Percentiles rank a stretch among this genome's conserved stretches.
phyloP scores from a whole-genome alignment of 2,888 invertebrate species.

The Volucella zonaria region DNA sequence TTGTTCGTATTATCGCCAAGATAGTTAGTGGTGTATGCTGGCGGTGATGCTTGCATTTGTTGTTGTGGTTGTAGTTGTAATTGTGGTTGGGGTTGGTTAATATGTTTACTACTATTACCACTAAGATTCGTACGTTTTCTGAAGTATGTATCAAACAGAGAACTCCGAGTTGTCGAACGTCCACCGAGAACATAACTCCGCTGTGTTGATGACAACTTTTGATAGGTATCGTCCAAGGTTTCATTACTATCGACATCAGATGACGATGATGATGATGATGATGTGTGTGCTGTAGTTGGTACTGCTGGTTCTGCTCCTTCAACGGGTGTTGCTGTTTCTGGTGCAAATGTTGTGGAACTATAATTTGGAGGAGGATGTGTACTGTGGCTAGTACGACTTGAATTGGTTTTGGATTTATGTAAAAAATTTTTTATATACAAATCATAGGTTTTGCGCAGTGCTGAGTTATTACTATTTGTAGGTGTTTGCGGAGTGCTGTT shows the following conservation, averaged over 20 bases:
- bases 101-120: conserved; percentile 65
- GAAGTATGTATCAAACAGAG: conserved; percentile 81
- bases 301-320: conserved; percentile 20
- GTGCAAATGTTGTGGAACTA: conserved; percentile 65
- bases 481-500: conserved; percentile 51
- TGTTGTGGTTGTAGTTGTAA: conserved; percentile 67
- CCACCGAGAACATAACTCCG: conserved; percentile 74
- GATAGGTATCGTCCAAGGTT: conserved; percentile 42
- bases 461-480: conserved; percentile 53
- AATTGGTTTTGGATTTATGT: conserved; percentile 66
- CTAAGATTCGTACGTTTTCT: conserved; percentile 77
- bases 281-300: conserved; percentile 26
- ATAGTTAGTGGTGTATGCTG: conserved; percentile 84
- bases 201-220: conserved; percentile 67
- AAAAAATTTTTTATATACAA: conserved; percentile 78
- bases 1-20: conserved; percentile 82
- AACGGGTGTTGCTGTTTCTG: conserved; percentile 75
- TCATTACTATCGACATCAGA: conserved; percentile 63
- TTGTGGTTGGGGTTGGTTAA: conserved; percentile 64
- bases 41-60: conserved; percentile 65
- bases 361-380: conserved; percentile 70
- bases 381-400: conserved; percentile 69
- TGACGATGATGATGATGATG: conserved; percentile 22
- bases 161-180: conserved; percentile 76
- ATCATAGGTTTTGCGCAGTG: conserved; percentile 80